A percentile compares a stretch with the other conserved stretches of the same genome.
Evolutionary conservation across 1,140 invertebrate genomes (phyloP).

Genomic region (Mya arenaria): DNA sequence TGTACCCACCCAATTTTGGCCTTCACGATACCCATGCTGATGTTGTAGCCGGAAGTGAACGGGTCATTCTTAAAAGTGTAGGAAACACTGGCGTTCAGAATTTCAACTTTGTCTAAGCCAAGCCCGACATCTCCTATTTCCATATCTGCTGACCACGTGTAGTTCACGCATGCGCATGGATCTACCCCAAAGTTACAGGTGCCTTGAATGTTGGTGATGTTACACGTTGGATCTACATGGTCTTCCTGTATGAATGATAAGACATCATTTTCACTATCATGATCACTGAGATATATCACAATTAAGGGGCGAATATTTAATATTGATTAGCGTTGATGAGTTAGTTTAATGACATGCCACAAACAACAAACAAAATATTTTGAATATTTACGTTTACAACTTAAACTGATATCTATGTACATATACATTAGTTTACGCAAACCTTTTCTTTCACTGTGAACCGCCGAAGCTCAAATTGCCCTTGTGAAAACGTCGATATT

Average conservation of each 20-base stretch:
- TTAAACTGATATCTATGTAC: too few species aligned
- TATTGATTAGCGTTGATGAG: too few species aligned
- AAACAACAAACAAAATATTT: too few species aligned
- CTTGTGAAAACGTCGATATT: neutral
- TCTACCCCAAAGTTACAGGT: conserved; percentile 16
- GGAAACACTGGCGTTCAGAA: neutral
- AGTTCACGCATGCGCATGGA: conserved; percentile 9
- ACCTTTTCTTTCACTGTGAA: conserved; percentile 29
- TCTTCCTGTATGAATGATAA: neutral
- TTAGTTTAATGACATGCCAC: too few species aligned
- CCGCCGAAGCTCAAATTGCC: conserved; percentile 38
- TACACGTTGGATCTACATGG: conserved; percentile 18
- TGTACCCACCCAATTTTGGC: conserved; percentile 8
- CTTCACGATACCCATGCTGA: conserved; percentile 3
- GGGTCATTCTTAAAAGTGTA: neutral
- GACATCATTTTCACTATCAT: too few species aligned
- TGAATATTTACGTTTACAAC: too few species aligned
- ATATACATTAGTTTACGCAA: neutral
- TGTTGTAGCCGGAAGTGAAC: conserved; percentile 8
- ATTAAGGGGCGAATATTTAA: too few species aligned
- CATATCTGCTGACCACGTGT: conserved; percentile 1
- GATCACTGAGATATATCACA: too few species aligned
- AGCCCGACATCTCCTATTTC: conserved; percentile 20
- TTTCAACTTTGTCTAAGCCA: neutral
- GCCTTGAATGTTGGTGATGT: conserved; percentile 1